phyloP scores from a whole-genome alignment of 2,888 invertebrate species.

The Himalopsyche anomala region DNA sequence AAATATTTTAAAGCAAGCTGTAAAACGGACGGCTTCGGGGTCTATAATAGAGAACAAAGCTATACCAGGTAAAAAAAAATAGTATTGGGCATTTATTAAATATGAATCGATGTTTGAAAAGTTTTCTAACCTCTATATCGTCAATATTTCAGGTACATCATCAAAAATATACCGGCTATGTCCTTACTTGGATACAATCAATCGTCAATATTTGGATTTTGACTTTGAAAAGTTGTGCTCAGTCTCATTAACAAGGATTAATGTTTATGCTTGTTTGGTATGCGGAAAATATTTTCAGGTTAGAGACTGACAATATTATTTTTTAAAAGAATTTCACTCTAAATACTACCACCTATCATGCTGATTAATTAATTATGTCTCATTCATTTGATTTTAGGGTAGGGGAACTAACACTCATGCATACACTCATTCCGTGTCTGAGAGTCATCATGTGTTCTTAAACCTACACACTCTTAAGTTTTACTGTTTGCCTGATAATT shows the following conservation, averaged over 20 bases:
- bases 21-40: constrained; percentile 54
- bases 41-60: constrained; percentile 23
- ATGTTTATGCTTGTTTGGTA: constrained; percentile 99
- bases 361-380: not conserved
- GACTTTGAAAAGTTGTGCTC: constrained; percentile 99
- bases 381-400: constrained; percentile 78
- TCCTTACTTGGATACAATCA: constrained; percentile 98
- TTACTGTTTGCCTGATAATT: constrained; percentile 99
- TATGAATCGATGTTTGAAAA: not conserved
- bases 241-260: constrained; percentile 97
- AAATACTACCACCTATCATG: constrained; percentile 55
- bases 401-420: constrained; percentile 99
- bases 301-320: constrained; percentile 71
- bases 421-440: constrained; percentile 98
- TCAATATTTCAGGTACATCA: constrained; percentile 43
- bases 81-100: not conserved
- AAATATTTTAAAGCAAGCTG: not conserved
- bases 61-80: constrained; percentile 38
- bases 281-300: constrained; percentile 97
- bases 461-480: constrained; percentile 98
- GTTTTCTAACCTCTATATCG: constrained; percentile 45
- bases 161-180: constrained; percentile 81
- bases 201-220: constrained; percentile 97
- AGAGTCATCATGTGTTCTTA: constrained; percentile 97
- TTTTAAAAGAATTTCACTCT: no score